A percentile compares a stretch with the other conserved stretches of the same genome.
Evolutionary conservation across 2,797 vertebrate species (phyloP).

Genomic region (Molossus alvarezi): DNA sequence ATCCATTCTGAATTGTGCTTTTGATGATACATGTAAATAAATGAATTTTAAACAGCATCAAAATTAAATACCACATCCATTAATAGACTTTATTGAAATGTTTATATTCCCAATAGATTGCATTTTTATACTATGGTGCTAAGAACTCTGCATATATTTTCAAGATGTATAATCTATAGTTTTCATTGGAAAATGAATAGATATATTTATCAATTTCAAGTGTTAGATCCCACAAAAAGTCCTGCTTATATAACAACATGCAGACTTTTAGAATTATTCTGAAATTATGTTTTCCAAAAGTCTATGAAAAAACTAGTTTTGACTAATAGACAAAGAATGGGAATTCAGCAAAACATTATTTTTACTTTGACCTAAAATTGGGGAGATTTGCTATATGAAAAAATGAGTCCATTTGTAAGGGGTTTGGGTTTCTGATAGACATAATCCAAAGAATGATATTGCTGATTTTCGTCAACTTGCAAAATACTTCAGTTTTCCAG

Average conservation of each 20-base stretch:
- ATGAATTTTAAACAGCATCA: constrained; percentile 60
- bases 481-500: neutral
- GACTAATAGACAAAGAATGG: neutral
- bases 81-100: constrained; percentile 62
- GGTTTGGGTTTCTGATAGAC: neutral
- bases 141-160: constrained; percentile 20
- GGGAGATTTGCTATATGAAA: neutral
- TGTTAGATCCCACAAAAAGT: neutral
- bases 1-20: constrained; percentile 57
- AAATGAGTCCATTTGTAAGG: neutral
- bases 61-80: constrained; percentile 65
- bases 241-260: neutral
- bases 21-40: constrained; percentile 70
- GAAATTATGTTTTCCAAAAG: constrained; percentile 52
- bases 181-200: constrained; percentile 64
- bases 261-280: constrained; percentile 59
- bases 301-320: constrained; percentile 46
- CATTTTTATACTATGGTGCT: neutral
- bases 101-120: constrained; percentile 21
- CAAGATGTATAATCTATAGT: constrained; percentile 46
- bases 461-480: constrained; percentile 47
- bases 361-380: neutral
- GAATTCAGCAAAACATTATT: constrained; percentile 7
- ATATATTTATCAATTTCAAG: constrained; percentile 61
- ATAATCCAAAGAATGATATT: neutral